Percentiles rank a stretch among this genome's conserved stretches.
These are phyloP conservation scores for Arion vulgaris DNA, from an alignment of 1,140 invertebrate species.

Conservation along the genomic window DNA sequence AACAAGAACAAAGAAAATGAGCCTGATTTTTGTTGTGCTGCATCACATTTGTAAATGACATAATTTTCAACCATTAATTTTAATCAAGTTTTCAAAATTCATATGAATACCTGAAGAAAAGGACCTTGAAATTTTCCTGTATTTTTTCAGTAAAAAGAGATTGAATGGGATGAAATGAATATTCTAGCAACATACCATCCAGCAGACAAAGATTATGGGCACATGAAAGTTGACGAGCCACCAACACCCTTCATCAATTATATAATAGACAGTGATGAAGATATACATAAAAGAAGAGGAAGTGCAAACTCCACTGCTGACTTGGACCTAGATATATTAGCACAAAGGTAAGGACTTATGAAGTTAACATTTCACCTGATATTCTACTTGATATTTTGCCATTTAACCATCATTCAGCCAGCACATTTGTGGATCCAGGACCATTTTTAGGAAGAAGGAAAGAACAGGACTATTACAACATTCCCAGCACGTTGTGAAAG, in stretches of 20 bases:
- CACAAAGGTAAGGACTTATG: constrained; percentile 78
- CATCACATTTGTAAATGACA: no score
- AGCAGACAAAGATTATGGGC: constrained; percentile 97
- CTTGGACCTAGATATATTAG: constrained; percentile 84
- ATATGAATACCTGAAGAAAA: not conserved
- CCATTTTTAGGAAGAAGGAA: no score
- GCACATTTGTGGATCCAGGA: no score
- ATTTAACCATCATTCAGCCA: no score
- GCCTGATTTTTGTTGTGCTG: no score
- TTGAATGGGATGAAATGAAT: constrained; percentile 99
- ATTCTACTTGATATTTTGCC: no score
- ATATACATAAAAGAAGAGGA: constrained; percentile 65
- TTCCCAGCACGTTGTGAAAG: no score
- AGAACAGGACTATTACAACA: no score
- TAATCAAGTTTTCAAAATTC: no score
- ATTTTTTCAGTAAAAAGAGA: constrained; percentile 70
- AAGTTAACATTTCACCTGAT: no score
- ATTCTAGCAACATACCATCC: constrained; percentile 98
- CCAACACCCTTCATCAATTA: constrained; percentile 93
- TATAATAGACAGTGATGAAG: constrained; percentile 79
- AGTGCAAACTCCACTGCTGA: constrained; percentile 71
- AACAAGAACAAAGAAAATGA: no score
- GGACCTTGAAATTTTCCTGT: not conserved
- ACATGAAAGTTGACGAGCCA: constrained; percentile 98
- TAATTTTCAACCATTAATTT: no score